Evolutionary conservation across 2,888 invertebrate genomes (phyloP).

Genomic region (Cheilosia pagana): DNA sequence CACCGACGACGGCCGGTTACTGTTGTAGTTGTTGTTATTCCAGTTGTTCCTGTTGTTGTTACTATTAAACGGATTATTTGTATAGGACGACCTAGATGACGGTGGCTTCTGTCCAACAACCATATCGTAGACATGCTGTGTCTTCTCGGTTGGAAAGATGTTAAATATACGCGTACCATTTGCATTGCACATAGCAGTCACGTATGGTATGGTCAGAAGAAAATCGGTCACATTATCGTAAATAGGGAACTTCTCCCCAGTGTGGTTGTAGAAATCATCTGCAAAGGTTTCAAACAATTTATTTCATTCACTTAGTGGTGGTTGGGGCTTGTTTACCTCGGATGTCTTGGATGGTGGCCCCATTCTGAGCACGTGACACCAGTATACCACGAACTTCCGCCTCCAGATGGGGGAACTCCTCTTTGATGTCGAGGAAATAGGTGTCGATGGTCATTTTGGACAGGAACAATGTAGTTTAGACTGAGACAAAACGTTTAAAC

Average conservation of each 20-base stretch:
- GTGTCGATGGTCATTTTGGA: constrained; percentile 80
- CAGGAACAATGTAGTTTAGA: constrained; percentile 1
- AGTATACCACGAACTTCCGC: constrained; percentile 81
- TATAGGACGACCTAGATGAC: constrained; percentile 40
- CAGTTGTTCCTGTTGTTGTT: constrained; percentile 27
- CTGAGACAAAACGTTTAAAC: background rate
- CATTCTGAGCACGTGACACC: constrained; percentile 80
- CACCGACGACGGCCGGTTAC: constrained; percentile 68
- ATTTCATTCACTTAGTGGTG: background rate
- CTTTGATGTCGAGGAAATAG: constrained; percentile 77
- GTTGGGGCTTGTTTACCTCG: constrained; percentile 78
- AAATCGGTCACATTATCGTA: constrained; percentile 80
- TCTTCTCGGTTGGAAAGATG: constrained; percentile 79
- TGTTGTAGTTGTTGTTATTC: constrained; percentile 67
- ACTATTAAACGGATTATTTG: constrained; percentile 15
- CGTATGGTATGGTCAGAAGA: constrained; percentile 80
- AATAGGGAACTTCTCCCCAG: constrained; percentile 80
- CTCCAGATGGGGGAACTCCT: constrained; percentile 80
- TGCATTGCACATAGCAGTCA: constrained; percentile 79
- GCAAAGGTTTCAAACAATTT: background rate
- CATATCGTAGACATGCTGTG: constrained; percentile 81
- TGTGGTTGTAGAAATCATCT: constrained; percentile 81
- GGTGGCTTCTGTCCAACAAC: constrained; percentile 79
- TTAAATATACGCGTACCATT: constrained; percentile 81
- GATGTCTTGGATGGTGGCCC: constrained; percentile 81